phyloP scores from a whole-genome alignment of 1,140 invertebrate genomes.

The Coelopa frigida region DNA sequence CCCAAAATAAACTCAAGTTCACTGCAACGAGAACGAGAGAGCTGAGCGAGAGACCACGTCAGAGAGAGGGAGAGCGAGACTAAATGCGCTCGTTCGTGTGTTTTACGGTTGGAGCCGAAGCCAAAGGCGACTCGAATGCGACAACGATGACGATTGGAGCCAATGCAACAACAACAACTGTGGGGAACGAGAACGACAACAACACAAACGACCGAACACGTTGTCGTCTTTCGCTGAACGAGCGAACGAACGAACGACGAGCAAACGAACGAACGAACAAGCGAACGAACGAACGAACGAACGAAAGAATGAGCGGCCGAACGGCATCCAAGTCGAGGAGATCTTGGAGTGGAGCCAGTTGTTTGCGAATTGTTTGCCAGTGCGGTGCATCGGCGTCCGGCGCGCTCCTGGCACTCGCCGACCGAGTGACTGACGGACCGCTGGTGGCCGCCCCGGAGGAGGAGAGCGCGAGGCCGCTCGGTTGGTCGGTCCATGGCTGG shows the following conservation, averaged over 20 bases:
- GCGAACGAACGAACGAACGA: slow-evolving; percentile 3
- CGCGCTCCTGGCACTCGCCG: slow-evolving; percentile 3
- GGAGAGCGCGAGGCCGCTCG: slow-evolving; percentile 8
- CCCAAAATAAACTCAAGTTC: no score
- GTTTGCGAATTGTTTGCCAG: slow-evolving; percentile 1
- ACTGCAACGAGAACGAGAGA: no score
- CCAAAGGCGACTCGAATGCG: no score
- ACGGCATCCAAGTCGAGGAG: slow-evolving; percentile 2
- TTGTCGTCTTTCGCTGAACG: neutral
- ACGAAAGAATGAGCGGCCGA: neutral
- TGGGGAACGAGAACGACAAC: neutral
- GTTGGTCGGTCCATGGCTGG: slow-evolving; percentile 37
- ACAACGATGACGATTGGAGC: no score
- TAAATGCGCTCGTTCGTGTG: no score
- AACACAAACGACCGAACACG: neutral
- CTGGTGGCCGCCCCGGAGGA: no score
- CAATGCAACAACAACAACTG: neutral
- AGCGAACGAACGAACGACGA: slow-evolving; percentile 1
- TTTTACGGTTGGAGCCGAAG: no score
- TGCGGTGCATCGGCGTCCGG: neutral
- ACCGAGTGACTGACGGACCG: slow-evolving; percentile 2
- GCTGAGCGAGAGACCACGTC: no score
- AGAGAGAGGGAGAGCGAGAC: no score
- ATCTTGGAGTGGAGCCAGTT: slow-evolving; percentile 14
- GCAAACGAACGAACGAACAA: slow-evolving; percentile 1